phyloP scores from a whole-genome alignment of 2,113 vertebrate species.

The Stigmatopora argus region DNA sequence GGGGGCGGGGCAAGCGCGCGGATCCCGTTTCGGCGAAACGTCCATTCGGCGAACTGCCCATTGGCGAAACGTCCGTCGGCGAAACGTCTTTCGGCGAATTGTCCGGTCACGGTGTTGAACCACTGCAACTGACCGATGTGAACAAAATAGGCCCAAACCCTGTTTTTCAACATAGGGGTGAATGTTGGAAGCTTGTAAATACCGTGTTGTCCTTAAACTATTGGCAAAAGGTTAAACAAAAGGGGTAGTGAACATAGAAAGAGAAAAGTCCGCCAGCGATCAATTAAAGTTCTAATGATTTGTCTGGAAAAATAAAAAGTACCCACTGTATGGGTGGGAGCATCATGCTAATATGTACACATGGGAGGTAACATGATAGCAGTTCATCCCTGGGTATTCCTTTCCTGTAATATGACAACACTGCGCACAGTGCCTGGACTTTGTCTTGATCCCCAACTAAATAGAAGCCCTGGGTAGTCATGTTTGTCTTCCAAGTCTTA shows the following conservation, averaged over 20 bases:
- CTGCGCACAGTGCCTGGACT: conserved; percentile 18
- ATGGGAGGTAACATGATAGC: conserved; percentile 14
- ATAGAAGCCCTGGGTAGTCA: conserved; percentile 13
- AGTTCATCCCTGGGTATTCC: conserved; percentile 40
- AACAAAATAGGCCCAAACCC: conserved; percentile 40
- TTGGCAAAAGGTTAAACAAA: conserved; percentile 21
- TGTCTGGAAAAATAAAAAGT: conserved; percentile 35
- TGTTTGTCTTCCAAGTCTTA: conserved; percentile 34
- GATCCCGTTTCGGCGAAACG: too few species aligned
- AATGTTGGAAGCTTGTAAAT: conserved; percentile 47
- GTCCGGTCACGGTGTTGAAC: neutral
- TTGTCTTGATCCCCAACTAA: conserved; percentile 15
- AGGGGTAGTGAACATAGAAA: conserved; percentile 28
- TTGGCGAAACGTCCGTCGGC: too few species aligned
- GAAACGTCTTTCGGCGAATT: too few species aligned
- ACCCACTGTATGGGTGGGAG: conserved; percentile 34
- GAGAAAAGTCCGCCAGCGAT: conserved; percentile 20
- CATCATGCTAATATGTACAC: conserved; percentile 70
- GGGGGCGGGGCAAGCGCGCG: too few species aligned
- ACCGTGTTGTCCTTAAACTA: conserved; percentile 27
- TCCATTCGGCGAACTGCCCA: too few species aligned
- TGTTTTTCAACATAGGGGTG: conserved; percentile 38
- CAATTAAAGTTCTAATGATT: conserved; percentile 28
- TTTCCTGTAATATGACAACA: conserved; percentile 29
- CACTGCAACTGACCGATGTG: conserved; percentile 10